Conservation (phyloP, 2,888 invertebrate genomes). For the Andrena trimmerana region DNA sequence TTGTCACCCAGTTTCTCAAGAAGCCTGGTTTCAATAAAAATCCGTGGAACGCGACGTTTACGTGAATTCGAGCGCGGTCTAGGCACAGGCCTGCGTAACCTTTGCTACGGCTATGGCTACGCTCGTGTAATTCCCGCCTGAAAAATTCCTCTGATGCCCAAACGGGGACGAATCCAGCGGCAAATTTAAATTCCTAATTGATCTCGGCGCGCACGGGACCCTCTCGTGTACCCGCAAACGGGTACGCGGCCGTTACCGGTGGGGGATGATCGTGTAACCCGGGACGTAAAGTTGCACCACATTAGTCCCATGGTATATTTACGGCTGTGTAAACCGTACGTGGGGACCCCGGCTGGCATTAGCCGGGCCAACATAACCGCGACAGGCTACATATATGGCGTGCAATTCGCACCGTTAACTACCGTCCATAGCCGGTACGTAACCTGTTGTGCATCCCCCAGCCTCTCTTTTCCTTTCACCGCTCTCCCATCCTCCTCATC, state of each 20-base stretch:
- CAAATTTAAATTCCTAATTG: slow-evolving; percentile 81
- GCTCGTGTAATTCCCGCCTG: slow-evolving; percentile 37
- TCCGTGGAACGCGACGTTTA: slow-evolving; percentile 25
- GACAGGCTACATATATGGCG: slow-evolving; percentile 75
- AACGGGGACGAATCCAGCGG: slow-evolving; percentile 72
- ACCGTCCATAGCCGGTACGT: slow-evolving; percentile 56
- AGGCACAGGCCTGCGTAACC: slow-evolving; percentile 25
- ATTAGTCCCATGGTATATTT: slow-evolving; percentile 81
- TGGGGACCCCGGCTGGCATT: slow-evolving; percentile 64
- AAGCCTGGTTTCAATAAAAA: slow-evolving; percentile 15
- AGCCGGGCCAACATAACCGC: slow-evolving; percentile 73
- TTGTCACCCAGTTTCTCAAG: slow-evolving; percentile 1
- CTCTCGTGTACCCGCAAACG: slow-evolving; percentile 21
- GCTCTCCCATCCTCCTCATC: slow-evolving; percentile 56
- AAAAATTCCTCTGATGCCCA: slow-evolving; percentile 71
- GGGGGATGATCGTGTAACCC: slow-evolving; percentile 76
- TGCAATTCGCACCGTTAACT: slow-evolving; percentile 77
- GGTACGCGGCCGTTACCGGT: slow-evolving; percentile 31
- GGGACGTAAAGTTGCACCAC: slow-evolving; percentile 78
- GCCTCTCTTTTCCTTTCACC: slow-evolving; percentile 49
- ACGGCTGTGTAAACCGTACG: slow-evolving; percentile 71
- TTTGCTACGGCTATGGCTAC: slow-evolving; percentile 26
- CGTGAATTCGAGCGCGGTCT: slow-evolving; percentile 5
- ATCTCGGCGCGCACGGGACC: slow-evolving; percentile 52
- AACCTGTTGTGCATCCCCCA: slow-evolving; percentile 55